Evolutionary conservation across 2,797 vertebrate species (phyloP).

Genomic region (Emydoidea blandingii): DNA sequence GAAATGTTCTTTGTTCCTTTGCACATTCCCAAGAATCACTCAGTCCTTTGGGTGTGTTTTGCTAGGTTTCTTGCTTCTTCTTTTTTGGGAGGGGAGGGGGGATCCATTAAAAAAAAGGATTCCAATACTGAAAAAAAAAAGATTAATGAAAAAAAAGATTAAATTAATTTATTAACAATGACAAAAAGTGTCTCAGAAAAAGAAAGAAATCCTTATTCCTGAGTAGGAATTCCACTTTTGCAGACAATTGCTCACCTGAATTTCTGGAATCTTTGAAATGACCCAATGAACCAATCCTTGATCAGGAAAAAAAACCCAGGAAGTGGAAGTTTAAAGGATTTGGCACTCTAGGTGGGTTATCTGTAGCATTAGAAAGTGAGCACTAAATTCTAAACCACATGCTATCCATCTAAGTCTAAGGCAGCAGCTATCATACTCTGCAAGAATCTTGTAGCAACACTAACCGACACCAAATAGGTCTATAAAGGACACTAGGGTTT

Average conservation of each 20-base stretch:
- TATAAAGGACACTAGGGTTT: background rate
- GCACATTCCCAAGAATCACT: background rate
- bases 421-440: background rate
- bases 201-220: rapidly evolving
- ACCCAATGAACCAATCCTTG: background rate
- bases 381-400: background rate
- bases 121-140: too few species aligned
- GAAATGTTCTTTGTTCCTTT: rapidly evolving
- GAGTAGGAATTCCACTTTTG: background rate
- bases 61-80: background rate
- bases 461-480: background rate
- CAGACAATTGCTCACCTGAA: background rate
- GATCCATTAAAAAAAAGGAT: too few species aligned
- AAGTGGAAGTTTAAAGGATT: background rate
- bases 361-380: background rate
- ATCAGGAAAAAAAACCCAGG: background rate
- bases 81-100: too few species aligned
- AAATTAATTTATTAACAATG: background rate
- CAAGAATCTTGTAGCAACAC: background rate
- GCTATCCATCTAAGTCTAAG: background rate
- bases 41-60: background rate
- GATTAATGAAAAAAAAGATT: too few species aligned
- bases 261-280: background rate
- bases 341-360: background rate
- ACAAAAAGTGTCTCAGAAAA: background rate